Evolutionary conservation across 2,113 vertebrate species (phyloP).

Genomic region (Cardinalis cardinalis): DNA sequence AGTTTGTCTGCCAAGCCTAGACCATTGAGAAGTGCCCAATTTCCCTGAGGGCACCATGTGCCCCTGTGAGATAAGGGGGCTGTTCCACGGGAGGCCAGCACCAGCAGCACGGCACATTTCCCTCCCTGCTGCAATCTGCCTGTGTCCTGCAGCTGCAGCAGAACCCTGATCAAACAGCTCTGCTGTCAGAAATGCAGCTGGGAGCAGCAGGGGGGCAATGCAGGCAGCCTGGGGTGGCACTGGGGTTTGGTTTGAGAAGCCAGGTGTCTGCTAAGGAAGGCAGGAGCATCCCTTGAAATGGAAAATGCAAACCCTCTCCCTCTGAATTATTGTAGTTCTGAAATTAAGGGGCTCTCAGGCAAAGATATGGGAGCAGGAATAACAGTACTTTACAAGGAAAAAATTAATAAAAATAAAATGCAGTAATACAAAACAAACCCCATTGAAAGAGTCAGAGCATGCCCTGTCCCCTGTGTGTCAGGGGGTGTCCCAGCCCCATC

Average conservation of each 20-base stretch:
- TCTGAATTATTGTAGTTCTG: no score
- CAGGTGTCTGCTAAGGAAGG: neutral
- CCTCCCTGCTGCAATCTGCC: neutral
- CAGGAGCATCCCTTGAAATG: no score
- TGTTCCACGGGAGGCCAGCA: neutral
- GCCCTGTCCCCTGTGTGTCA: no score
- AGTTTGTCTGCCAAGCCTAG: neutral
- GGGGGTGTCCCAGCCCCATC: no score
- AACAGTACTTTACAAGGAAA: no score
- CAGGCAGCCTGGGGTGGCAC: neutral
- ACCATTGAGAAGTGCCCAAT: fast-evolving
- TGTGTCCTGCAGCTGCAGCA: neutral
- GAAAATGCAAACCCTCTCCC: no score
- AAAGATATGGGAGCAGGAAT: no score
- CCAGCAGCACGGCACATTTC: neutral
- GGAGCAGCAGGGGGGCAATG: neutral
- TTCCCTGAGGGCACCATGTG: fast-evolving
- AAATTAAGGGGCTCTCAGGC: no score
- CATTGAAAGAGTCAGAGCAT: no score
- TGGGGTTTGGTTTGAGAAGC: neutral
- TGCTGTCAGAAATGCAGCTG: neutral
- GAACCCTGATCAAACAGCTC: neutral
- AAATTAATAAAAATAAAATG: no score
- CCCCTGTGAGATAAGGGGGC: neutral
- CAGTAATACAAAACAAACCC: no score